Evolutionary conservation across 2,888 invertebrate species (phyloP), one percentile per base, ranked within the genome.

Genomic region (Oscheius sp.): DNA sequence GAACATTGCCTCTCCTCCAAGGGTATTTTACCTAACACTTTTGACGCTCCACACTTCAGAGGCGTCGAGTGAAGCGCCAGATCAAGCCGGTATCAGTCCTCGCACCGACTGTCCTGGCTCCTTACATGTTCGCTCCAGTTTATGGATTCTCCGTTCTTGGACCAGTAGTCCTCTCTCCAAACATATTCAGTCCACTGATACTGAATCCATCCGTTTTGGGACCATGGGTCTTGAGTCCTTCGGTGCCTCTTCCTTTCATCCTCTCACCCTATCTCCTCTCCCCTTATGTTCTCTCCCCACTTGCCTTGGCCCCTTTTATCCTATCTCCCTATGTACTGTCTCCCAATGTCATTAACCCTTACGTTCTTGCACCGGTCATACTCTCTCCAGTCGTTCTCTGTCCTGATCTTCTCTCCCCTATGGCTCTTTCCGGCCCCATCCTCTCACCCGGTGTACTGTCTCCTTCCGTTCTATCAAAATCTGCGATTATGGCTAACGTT

Each of bases 281-380:
- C 37, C 80, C 79, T 0, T 80, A 78, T 51, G 76, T 79, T 1
- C 74, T 82, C 11, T 78, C 78, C 2, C 79, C 79, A n/a, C 48
- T 81, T 0, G 84, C 82, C 32, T 80, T 85, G 80, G 82, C 84
- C 9, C 85, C 85, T 2, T 84, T 85, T 62, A 84, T 85, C 66
- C 77, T 84, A 5, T 80, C 73, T 60, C 79, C 80, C 1, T 80
- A 80, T 47, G 75, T 79, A 0, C 51, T 80, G 1, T 78, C 80
- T 53, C 84, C 84, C n/a, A 85, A 83, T 72, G 80, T 85, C 59
- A 78, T 86, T 70, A 86, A 86, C 60, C 86, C 86, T 0, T 86
- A 86, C 73, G 82, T 85, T 1, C 74, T 86, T 5, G 81, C 83
- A 2, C 85, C 86, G 1, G 68, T 86, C 32, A 79, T 86, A 37